A percentile compares a stretch with the other conserved stretches of the same genome.
Conservation (phyloP, 2,113 vertebrate genomes). For the Nyctereutes procyonoides region DNA sequence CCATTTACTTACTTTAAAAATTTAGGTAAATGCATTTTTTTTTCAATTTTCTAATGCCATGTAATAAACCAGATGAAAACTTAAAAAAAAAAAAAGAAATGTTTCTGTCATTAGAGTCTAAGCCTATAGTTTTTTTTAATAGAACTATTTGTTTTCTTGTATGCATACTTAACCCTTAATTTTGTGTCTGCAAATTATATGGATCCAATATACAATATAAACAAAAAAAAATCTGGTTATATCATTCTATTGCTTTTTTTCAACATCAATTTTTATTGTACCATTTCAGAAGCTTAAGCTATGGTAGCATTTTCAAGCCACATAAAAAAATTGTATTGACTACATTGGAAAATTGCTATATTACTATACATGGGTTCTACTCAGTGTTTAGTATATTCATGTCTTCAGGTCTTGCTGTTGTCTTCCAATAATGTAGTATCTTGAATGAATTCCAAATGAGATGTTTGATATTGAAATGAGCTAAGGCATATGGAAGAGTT, state of each 20-base stretch:
- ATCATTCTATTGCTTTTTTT: background rate
- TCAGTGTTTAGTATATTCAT: background rate
- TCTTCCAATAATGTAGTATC: background rate
- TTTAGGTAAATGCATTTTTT: background rate
- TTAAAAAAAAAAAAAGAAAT: too few relatives aligned
- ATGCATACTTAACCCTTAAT: background rate
- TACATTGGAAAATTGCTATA: background rate
- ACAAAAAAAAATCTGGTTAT: background rate
- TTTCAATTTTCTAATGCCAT: background rate
- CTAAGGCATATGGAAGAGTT: background rate
- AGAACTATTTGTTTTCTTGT: background rate
- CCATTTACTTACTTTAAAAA: background rate
- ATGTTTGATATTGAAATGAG: background rate
- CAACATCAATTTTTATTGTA: background rate
- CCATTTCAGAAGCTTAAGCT: background rate
- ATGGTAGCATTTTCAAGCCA: background rate
- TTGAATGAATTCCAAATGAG: background rate
- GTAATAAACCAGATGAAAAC: background rate
- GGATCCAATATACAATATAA: background rate
- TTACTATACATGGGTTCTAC: background rate
- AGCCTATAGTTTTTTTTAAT: background rate
- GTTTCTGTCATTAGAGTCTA: background rate
- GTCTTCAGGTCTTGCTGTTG: background rate
- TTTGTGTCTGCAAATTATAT: background rate
- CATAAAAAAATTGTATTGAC: background rate